Evolutionary conservation across 2,797 vertebrate genomes (phyloP), one percentile per base, ranked within the genome.

Genomic region (Columba guinea): DNA sequence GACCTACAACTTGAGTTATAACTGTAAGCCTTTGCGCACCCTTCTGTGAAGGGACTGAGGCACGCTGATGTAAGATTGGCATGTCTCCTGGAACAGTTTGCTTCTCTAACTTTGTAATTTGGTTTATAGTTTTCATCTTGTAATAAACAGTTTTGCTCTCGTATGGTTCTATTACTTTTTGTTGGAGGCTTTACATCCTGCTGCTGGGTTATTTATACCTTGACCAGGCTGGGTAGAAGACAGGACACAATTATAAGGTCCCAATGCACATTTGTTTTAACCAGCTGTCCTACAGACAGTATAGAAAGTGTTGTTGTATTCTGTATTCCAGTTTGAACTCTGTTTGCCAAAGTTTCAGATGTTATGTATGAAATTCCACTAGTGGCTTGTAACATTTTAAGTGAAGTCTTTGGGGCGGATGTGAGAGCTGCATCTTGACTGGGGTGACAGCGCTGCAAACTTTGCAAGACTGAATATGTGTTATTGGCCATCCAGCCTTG

Each of bases 51-150:
- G 75, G 56, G 37, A 44, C 30, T 12, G 9, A 69, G n/a, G 28
- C 13, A 1, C 0, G 0, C 41, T 75, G 60, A n/a, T 1, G 0
- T 74, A 16, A 87, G 48, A 32, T 70, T 69, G 75, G 71, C 14
- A 12, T 2, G 1, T 74, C 35, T 74, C 35, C 63, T 79, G 13
- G 48, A 89, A 62, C 18, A 87, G 32, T n/a, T 90, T 2, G 2
- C 35, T 85, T 11, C 37, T 37, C 51, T 52, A 63, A 51, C 48
- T 91, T 51, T 26, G 37, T 74, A 4, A 39, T 89, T 76, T 70
- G 9, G 1, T 71, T 92, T 80, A 26, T 11, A 58, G 21, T 85
- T 86, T 76, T 62, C 6, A 6, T 53, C 30, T 78, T 27, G 3
- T 51, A 58, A n/a, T 48, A 37, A 84, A 51, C 11, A 7, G 37